These are phyloP conservation scores for Leptobrachium leishanense DNA, from an alignment of 2,113 vertebrate genomes.

Conservation along the genomic window DNA sequence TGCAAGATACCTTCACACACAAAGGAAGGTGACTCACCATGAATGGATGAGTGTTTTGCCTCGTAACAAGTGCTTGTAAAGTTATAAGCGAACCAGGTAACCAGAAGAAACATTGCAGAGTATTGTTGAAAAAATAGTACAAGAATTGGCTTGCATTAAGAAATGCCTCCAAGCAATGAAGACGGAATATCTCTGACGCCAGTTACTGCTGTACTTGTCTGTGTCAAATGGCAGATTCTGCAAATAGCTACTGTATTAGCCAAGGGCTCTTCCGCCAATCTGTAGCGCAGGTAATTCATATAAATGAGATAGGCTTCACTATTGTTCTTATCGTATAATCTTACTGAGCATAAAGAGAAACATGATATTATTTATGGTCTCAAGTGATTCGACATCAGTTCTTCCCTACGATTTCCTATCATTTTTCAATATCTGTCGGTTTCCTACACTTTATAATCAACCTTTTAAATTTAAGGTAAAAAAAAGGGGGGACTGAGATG, in stretches of 20 bases:
- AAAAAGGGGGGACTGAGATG: background rate
- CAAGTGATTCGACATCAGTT: conserved; percentile 22
- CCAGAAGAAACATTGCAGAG: conserved; percentile 52
- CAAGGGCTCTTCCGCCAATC: conserved; percentile 47
- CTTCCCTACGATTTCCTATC: conserved; percentile 14
- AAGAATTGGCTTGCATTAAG: conserved; percentile 50
- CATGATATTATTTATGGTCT: conserved; percentile 29
- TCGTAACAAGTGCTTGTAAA: conserved; percentile 3
- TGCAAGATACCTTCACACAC: background rate
- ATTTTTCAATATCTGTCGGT: conserved; percentile 37
- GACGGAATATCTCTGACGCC: conserved; percentile 54
- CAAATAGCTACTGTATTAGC: conserved; percentile 45
- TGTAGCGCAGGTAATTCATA: conserved; percentile 37
- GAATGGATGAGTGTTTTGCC: conserved; percentile 4
- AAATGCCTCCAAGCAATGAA: conserved; percentile 54
- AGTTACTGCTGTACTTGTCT: conserved; percentile 57
- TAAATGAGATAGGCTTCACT: conserved; percentile 28
- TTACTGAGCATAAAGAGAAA: conserved; percentile 32
- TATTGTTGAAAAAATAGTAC: conserved; percentile 29
- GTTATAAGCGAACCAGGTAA: conserved; percentile 3
- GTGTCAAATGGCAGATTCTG: conserved; percentile 50
- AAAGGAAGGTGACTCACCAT: background rate
- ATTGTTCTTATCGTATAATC: conserved; percentile 38
- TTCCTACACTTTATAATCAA: background rate
- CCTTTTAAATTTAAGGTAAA: background rate